phyloP scores from a whole-genome alignment of 2,113 vertebrate species.

The Circaetus gallicus region DNA sequence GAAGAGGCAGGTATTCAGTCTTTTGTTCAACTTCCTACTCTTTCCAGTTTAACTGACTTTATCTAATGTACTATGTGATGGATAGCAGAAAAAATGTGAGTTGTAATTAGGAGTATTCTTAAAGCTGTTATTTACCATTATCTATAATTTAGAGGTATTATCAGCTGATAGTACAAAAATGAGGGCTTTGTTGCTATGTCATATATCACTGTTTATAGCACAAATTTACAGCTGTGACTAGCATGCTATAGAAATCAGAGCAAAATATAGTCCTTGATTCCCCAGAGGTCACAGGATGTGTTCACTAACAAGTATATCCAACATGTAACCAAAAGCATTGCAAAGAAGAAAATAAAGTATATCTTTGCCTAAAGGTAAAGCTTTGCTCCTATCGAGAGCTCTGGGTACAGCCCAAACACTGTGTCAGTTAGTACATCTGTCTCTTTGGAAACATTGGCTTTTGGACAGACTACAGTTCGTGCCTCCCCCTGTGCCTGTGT shows the following conservation, averaged over 20 bases:
- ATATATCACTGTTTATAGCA: neutral
- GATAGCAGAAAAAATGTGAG: neutral
- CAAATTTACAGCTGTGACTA: neutral
- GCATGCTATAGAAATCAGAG: neutral
- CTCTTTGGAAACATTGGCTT: neutral
- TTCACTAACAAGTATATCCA: neutral
- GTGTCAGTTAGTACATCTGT: fast-evolving
- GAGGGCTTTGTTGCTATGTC: neutral
- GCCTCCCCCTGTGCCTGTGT: neutral
- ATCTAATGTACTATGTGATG: neutral
- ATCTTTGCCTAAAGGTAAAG: neutral
- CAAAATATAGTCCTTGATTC: neutral
- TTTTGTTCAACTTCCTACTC: neutral
- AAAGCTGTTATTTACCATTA: neutral
- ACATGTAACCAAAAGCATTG: neutral
- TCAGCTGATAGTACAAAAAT: neutral
- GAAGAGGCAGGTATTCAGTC: neutral
- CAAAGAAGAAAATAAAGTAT: neutral
- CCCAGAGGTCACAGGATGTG: neutral
- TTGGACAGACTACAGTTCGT: neutral
- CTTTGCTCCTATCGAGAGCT: neutral
- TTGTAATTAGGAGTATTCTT: neutral
- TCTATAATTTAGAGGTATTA: conserved; percentile 6
- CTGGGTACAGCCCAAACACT: neutral
- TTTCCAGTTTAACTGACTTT: neutral